Evolutionary conservation across 2,888 invertebrate genomes (phyloP).

Genomic region (Apodemia duryi): DNA sequence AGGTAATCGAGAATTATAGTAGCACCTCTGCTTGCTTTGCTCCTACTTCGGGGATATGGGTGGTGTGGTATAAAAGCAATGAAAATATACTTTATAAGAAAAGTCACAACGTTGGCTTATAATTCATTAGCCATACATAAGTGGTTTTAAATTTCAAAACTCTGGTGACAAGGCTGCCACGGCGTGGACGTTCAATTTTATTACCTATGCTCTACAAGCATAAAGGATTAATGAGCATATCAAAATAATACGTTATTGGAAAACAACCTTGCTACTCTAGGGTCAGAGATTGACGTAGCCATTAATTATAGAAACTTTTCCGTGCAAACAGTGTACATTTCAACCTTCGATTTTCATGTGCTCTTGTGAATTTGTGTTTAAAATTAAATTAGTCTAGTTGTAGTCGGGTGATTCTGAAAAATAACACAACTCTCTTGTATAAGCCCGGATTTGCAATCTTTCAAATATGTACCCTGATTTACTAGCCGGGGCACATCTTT

Average conservation of each 20-base stretch:
- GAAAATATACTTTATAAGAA: too few species aligned
- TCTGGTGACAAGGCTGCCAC: neutral
- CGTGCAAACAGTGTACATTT: neutral
- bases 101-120: neutral
- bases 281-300: conserved; percentile 52
- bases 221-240: neutral
- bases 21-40: too few species aligned
- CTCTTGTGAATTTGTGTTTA: neutral
- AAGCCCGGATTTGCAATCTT: too few species aligned
- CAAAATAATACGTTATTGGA: conserved; percentile 32
- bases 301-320: neutral
- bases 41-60: too few species aligned
- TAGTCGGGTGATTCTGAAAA: neutral
- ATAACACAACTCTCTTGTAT: too few species aligned
- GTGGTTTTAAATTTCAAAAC: neutral
- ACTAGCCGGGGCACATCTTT: too few species aligned
- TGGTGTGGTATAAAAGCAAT: too few species aligned
- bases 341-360: neutral
- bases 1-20: too few species aligned
- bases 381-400: neutral
- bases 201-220: neutral
- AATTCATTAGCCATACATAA: neutral
- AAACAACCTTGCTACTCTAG: conserved; percentile 47
- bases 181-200: neutral
- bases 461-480: too few species aligned